Base-by-base conservation (phyloP, 2,113 vertebrate genomes). In the Triplophysa siluroides region DNA sequence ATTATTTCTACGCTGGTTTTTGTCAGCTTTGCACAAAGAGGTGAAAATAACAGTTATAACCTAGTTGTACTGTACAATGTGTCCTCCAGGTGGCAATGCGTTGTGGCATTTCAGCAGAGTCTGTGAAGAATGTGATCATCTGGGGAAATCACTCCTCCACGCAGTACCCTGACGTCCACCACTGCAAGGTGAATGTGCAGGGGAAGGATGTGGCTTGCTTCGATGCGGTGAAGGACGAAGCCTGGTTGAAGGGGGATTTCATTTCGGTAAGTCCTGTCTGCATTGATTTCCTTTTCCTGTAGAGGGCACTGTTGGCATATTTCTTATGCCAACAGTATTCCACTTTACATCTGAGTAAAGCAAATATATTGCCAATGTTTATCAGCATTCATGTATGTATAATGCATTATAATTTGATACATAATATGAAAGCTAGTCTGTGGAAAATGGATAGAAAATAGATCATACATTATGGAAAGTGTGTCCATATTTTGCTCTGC, bases 101-200 rank as follows among this genome's bases (percentile, higher is more conserved):
- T 81, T 90, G 95, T 78, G 93, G 94, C 18, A 90, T 95, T 74
- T 76, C 91, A 70, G 86, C 93, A 63, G 89, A 90, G 77, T 92
- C 88, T 81, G 95, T 96, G 58, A 96, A 95, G 90, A 95, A 96
- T 26, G 93, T 95, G 74, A 95, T 95, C 73, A 96, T 96, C 85
- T 96, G 95, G 95, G 95, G 95, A 58, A 96, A 96, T 85, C 95
- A 96, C 87, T 96, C 95, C 10, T 96, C 95, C 16, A 96, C 95
- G 80, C 95, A 96, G 12, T 96, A 96, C 87, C 95, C 95, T 62
- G 95, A 96, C 85, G 94, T 93, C 68, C 93, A 90, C 80, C 95
- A 96, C 74, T 94, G 94, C 0, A 93, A 89, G 66, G 95, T 94
- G 38, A 93, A 91, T 3, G 23, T 94, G 63, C 86, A 94, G 41